Evolutionary conservation across 2,113 vertebrate genomes (phyloP).

Genomic region (Leucoraja erinaceus): DNA sequence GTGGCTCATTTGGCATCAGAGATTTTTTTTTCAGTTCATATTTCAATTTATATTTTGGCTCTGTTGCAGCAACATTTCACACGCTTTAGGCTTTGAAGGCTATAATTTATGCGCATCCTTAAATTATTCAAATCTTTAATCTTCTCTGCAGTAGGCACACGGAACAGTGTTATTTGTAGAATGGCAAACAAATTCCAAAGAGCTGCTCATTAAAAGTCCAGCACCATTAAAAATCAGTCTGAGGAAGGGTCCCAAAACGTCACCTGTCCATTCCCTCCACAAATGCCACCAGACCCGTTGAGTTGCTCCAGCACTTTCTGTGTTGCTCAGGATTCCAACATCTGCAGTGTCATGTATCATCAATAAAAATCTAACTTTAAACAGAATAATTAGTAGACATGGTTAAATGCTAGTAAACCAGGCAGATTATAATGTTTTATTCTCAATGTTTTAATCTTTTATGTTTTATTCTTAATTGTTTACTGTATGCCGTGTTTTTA

Average conservation of each 20-base stretch:
- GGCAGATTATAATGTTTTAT: too few relatives aligned
- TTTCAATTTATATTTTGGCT: too few relatives aligned
- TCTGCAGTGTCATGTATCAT: too few relatives aligned
- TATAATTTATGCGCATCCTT: neutral
- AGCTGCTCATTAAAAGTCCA: neutral
- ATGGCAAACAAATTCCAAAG: neutral
- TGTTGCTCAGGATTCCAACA: too few relatives aligned
- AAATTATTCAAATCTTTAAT: neutral
- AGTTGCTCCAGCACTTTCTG: too few relatives aligned
- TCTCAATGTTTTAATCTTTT: too few relatives aligned
- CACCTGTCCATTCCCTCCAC: too few relatives aligned
- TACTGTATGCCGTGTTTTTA: too few relatives aligned
- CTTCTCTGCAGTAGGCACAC: neutral
- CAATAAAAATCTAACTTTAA: neutral
- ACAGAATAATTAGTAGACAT: neutral
- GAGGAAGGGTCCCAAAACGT: too few relatives aligned
- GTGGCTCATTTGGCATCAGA: neutral
- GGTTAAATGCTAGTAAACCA: too few relatives aligned
- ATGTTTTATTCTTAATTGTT: too few relatives aligned
- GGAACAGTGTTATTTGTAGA: neutral
- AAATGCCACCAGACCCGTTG: too few relatives aligned
- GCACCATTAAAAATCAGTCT: neutral
- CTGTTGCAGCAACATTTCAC: neutral
- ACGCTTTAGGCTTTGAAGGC: neutral
- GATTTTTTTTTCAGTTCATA: slow-evolving; percentile 5